A percentile compares a stretch with the other conserved stretches of the same genome.
phyloP scores from a whole-genome alignment of 2,113 vertebrate genomes.

The Cygnus atratus region DNA sequence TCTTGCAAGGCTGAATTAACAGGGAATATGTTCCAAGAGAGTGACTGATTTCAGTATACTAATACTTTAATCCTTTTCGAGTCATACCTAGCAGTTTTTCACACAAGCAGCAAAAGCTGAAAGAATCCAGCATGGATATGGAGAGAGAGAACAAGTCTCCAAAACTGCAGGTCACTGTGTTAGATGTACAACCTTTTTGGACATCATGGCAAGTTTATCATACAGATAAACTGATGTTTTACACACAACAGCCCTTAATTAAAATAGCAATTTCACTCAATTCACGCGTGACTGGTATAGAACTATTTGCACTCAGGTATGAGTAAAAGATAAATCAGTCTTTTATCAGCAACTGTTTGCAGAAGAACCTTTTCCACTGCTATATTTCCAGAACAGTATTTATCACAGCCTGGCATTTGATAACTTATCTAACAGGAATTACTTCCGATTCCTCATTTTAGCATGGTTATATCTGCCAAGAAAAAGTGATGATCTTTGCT shows the following conservation, averaged over 20 bases:
- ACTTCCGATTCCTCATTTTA: neutral
- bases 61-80: neutral
- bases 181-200: accelerated
- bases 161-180: neutral
- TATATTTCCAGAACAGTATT: neutral
- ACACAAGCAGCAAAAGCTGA: neutral
- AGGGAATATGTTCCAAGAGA: neutral
- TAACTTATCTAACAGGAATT: slow-evolving; percentile 4
- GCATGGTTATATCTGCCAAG: neutral
- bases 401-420: neutral
- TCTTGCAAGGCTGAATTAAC: neutral
- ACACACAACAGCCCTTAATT: neutral
- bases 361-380: neutral
- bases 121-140: neutral
- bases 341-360: slow-evolving; percentile 19
- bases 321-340: neutral
- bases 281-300: neutral
- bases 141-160: neutral
- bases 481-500: neutral
- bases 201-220: neutral
- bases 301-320: slow-evolving; percentile 18
- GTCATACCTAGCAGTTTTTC: neutral
- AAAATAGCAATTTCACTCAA: neutral
- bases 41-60: too few relatives aligned
- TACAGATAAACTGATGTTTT: neutral